Base-by-base conservation (phyloP, 2,113 vertebrate genomes). In the Vulpes lagopus region DNA sequence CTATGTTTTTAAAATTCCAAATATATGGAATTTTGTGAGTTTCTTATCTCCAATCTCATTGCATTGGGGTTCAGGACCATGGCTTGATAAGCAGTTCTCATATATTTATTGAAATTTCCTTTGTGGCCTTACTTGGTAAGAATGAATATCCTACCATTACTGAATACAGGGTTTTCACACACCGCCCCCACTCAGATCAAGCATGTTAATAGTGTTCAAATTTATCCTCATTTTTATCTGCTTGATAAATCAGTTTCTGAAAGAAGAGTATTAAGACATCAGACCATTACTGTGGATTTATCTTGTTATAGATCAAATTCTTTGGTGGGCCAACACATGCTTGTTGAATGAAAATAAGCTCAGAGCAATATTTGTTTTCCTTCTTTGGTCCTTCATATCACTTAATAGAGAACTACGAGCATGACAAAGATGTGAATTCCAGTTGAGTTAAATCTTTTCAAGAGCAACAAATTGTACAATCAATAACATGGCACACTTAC, bases 401-500 rank as follows among this genome's bases (percentile, higher is more conserved):
- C 32, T 89, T 81, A 67, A 86, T 49, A 92, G 11, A 95, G 62
- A 93, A 91, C 25, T 82, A 65, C 5, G 97, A n/a, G 2, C 25
- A 96, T 82, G 53, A 71, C 5, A 94, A 94, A 85, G 14, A 96
- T 69, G 57, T 73, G 55, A 96, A 91, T 94, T 23, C 20, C 62
- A 38, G 53, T 83, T 86, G 89, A 94, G 49, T 94, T 96, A 84
- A 86, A 85, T 32, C 0, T 91, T 95, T 62, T n/a, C 3, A 81
- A 96, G 49, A 57, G 23, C 22, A 96, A 20, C 9, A 95, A 95
- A 94, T 10, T 64, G 19, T 97, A 87, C 10, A 5, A 71, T 60
- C 1, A 91, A 16, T 71, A 73, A 86, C 25, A 87, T 32, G 86
- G 91, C 51, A 96, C 19, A 98, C 99, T 99, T 98, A 99, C 99